phyloP scores from a whole-genome alignment of 2,113 vertebrate genomes.

The rabbit (Oryctolagus cuniculus) region mOryCun1.1 NC_091443.1:90343501-90344000 shows the following conservation, averaged over 20 bases:
- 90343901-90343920: conserved; percentile 45
- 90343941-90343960: conserved; percentile 62
- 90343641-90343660: neutral
- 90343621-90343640: neutral
- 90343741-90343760: neutral
- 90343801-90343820: conserved; percentile 71
- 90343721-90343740: conserved; percentile 8
- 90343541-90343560: conserved; percentile 10
- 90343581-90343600: neutral
- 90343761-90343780: neutral
- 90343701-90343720: conserved; percentile 5
- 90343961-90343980: conserved; percentile 41
- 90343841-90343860: conserved; percentile 76
- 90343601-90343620: conserved; percentile 39
- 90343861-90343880: conserved; percentile 74
- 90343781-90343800: neutral
- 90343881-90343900: conserved; percentile 54
- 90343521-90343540: conserved; percentile 67
- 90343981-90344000: neutral
- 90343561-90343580: conserved; percentile 38
- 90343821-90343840: conserved; percentile 62
- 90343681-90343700: conserved; percentile 5
- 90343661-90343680: neutral
- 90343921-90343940: conserved; percentile 71
- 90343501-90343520: conserved; percentile 36